These are phyloP conservation scores for Carduelis carduelis DNA, from an alignment of 2,797 vertebrate genomes.

Conservation along the genomic window DNA sequence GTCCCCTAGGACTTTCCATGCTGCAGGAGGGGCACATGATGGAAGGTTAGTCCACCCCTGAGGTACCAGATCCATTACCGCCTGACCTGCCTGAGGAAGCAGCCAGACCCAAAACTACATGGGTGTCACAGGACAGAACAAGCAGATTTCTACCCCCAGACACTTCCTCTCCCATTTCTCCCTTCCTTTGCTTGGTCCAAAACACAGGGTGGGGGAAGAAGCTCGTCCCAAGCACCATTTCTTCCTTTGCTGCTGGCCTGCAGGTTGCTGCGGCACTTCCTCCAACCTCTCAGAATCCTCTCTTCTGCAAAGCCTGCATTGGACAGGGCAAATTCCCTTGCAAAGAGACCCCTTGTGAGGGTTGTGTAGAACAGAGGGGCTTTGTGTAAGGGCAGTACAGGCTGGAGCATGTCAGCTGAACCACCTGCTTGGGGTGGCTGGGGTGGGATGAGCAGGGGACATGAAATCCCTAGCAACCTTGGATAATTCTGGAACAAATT, in stretches of 20 bases:
- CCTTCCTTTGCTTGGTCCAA: not conserved
- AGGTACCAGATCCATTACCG: not conserved
- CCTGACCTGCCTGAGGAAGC: not conserved
- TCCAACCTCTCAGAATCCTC: not conserved
- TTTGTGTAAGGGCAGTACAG: not conserved
- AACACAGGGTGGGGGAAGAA: not conserved
- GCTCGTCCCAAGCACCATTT: not conserved
- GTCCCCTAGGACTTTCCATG: not conserved
- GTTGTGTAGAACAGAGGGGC: not conserved
- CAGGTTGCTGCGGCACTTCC: not conserved
- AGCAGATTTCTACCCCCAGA: not conserved
- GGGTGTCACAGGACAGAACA: not conserved
- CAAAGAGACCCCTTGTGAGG: not conserved
- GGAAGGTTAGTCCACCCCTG: not conserved
- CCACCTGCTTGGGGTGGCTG: accelerated
- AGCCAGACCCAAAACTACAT: not conserved
- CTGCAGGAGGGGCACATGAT: not conserved
- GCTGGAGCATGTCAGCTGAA: not conserved
- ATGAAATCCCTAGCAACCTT: not conserved
- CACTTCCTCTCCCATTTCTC: not conserved
- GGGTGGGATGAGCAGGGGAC: not conserved
- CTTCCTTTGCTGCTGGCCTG: not conserved
- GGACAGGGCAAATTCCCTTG: not conserved
- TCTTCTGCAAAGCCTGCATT: not conserved
- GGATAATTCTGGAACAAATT: constrained; percentile 12